phyloP scores from a whole-genome alignment of 2,888 invertebrate species.

The Apotomis turbidana region DNA sequence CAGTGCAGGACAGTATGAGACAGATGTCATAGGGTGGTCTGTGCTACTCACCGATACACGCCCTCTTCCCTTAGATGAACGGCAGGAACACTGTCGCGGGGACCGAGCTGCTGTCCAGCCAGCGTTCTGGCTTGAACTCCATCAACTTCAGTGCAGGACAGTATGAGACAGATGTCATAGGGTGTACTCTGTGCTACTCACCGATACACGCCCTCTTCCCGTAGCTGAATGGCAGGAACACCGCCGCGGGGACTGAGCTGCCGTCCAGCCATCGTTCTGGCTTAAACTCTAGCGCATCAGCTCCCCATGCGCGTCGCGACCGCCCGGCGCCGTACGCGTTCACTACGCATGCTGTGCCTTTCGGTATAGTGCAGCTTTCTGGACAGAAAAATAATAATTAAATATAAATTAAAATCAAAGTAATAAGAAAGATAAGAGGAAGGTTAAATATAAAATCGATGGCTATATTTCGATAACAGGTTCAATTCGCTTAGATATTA shows the following conservation, averaged over 20 bases:
- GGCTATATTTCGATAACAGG: too few relatives aligned
- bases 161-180: not conserved
- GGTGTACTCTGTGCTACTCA: not conserved
- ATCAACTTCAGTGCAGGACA: not conserved
- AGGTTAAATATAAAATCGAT: too few relatives aligned
- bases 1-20: constrained; percentile 35
- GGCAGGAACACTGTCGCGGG: not conserved
- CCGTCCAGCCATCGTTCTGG: constrained; percentile 67
- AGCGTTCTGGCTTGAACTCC: constrained; percentile 63
- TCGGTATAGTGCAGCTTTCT: constrained; percentile 62
- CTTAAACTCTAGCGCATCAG: constrained; percentile 56
- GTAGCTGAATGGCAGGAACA: constrained; percentile 8
- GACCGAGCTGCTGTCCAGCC: constrained; percentile 50
- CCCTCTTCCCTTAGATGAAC: constrained; percentile 2
- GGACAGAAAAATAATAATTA: constrained; percentile 22
- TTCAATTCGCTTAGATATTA: too few relatives aligned
- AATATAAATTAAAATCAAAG: too few relatives aligned
- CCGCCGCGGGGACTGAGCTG: not conserved
- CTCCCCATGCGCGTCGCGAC: constrained; percentile 60
- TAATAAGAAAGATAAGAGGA: too few relatives aligned
- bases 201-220: constrained; percentile 1
- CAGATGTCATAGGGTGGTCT: not conserved
- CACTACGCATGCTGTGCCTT: constrained; percentile 55
- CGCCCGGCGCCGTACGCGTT: constrained; percentile 64
- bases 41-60: not conserved